Percentiles rank a stretch among this genome's conserved stretches.
Conservation (phyloP, 1,140 invertebrate genomes). For the Orchesella cincta region DNA sequence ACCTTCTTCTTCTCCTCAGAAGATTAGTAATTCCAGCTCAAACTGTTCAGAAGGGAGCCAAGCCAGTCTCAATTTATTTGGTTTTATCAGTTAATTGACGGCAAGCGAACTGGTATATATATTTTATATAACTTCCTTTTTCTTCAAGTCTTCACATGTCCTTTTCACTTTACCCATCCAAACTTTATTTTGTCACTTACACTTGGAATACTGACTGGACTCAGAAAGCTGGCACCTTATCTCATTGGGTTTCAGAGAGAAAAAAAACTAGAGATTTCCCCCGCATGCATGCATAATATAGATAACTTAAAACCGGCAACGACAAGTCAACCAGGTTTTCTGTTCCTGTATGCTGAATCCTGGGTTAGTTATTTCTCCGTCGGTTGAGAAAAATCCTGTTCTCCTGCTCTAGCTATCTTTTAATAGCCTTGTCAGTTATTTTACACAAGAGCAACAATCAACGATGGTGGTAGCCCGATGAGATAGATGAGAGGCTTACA, state of each 20-base stretch:
- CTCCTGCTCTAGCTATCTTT: background rate
- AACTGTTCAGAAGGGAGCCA: too few species aligned
- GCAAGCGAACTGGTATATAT: background rate
- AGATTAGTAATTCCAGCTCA: too few species aligned
- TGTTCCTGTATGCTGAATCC: too few species aligned
- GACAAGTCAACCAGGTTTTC: conserved; percentile 8
- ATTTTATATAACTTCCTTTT: background rate
- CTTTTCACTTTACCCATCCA: conserved; percentile 6
- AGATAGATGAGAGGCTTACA: background rate
- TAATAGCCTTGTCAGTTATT: conserved; percentile 17
- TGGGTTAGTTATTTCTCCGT: background rate
- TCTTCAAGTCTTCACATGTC: background rate
- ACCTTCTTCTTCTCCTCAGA: too few species aligned
- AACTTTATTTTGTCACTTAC: background rate
- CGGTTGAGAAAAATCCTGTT: conserved; percentile 8
- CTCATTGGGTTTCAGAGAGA: background rate
- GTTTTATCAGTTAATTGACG: conserved; percentile 17
- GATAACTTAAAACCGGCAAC: background rate
- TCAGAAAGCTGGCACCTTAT: background rate
- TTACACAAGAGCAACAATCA: background rate
- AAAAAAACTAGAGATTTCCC: background rate
- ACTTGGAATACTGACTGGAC: background rate
- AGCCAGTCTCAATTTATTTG: background rate
- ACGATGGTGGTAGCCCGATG: background rate
- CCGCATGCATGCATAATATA: conserved; percentile 11